These are phyloP conservation scores for Rhagoletis pomonella DNA, from an alignment of 1,140 invertebrate species.

Conservation along the genomic window DNA sequence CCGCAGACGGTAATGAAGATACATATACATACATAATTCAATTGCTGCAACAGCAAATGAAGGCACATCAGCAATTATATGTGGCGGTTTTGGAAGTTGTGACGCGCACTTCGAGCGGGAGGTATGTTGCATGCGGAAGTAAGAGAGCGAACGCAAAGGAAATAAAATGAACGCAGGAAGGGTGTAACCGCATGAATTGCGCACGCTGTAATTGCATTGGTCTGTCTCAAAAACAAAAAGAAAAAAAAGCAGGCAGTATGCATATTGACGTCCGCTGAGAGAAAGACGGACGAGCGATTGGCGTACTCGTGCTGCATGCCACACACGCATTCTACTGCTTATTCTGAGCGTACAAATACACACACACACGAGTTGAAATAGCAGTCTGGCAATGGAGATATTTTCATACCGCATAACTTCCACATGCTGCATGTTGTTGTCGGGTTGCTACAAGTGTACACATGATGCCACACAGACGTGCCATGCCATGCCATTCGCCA, in stretches of 20 bases:
- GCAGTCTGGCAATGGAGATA: conserved; percentile 12
- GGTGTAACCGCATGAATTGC: not conserved
- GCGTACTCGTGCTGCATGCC: not conserved
- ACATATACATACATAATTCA: conserved; percentile 39
- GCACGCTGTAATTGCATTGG: not conserved
- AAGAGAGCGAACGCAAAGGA: not conserved
- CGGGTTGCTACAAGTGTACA: not conserved
- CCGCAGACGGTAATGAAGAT: conserved; percentile 42
- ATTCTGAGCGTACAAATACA: not conserved
- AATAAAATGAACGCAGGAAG: not conserved
- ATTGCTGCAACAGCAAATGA: not conserved
- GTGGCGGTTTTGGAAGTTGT: too few relatives aligned
- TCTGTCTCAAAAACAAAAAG: not conserved
- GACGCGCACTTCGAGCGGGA: too few relatives aligned
- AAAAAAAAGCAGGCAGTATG: not conserved
- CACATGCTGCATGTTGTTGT: conserved; percentile 18
- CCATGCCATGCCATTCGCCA: not conserved
- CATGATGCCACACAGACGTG: conserved; percentile 12
- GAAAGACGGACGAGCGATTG: not conserved
- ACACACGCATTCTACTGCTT: not conserved
- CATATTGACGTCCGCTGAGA: too few relatives aligned
- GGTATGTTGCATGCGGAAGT: too few relatives aligned
- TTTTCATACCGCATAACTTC: conserved; percentile 20
- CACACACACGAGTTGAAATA: not conserved
- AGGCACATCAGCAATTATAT: too few relatives aligned